Evolutionary conservation across 2,888 invertebrate species (phyloP).

Genomic region (Elegia similella): DNA sequence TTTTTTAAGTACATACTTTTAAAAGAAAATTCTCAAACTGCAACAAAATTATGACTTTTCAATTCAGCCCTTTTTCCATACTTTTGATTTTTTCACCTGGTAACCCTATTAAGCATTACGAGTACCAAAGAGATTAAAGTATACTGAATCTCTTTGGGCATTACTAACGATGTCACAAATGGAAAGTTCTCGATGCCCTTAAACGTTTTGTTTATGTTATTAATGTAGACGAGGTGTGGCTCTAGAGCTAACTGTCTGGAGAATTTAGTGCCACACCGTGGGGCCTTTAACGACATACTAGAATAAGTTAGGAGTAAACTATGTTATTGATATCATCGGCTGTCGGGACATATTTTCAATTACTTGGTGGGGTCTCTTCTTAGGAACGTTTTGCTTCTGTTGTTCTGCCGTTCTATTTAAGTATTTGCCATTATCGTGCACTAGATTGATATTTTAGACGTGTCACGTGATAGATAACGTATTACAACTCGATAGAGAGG

Average conservation of each 20-base stretch:
- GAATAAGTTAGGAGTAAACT: conserved; percentile 4
- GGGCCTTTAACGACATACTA: conserved; percentile 4
- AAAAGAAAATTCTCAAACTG: too few species aligned
- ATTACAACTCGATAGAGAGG: too few species aligned
- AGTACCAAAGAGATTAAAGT: too few species aligned
- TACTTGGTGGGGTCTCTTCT: neutral
- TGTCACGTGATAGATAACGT: too few species aligned
- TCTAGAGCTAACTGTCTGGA: conserved; percentile 16
- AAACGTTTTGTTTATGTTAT: conserved; percentile 50
- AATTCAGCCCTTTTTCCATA: too few species aligned
- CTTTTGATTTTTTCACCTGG: too few species aligned
- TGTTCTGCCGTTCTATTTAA: neutral
- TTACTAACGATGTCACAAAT: conserved; percentile 33
- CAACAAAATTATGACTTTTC: too few species aligned
- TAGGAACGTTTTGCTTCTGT: neutral
- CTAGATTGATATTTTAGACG: too few species aligned
- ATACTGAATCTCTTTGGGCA: neutral
- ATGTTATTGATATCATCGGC: conserved; percentile 12
- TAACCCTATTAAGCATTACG: too few species aligned
- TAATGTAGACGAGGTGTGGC: conserved; percentile 47
- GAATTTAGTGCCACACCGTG: conserved; percentile 21
- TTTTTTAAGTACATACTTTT: too few species aligned
- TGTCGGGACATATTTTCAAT: neutral
- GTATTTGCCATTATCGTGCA: too few species aligned
- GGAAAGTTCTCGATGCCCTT: conserved; percentile 53